phyloP scores from a whole-genome alignment of 2,797 vertebrate species.

The Zenarchopterus dispar region DNA sequence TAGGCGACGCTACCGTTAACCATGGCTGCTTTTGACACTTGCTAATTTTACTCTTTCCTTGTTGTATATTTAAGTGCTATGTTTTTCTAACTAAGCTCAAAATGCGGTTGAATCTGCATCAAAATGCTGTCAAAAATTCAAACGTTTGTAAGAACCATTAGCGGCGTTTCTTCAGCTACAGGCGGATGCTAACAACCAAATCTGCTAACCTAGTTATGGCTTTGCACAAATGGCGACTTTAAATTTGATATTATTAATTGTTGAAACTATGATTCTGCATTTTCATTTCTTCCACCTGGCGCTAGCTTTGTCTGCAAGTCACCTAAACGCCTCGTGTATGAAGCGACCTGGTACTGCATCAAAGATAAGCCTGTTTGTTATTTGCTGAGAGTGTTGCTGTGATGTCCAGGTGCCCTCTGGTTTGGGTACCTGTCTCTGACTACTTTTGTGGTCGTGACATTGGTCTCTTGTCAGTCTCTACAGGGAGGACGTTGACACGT shows the following conservation, averaged over 20 bases:
- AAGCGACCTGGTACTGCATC: conserved; percentile 58
- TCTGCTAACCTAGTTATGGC: conserved; percentile 28
- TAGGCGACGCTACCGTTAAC: conserved; percentile 58
- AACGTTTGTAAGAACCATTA: not conserved
- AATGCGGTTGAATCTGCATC: not conserved
- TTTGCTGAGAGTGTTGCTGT: conserved; percentile 1
- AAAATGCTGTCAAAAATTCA: not conserved
- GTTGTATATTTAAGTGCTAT: not conserved
- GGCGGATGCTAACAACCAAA: conserved; percentile 41
- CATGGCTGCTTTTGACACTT: conserved; percentile 65
- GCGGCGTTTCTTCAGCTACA: conserved; percentile 3
- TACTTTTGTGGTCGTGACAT: not conserved
- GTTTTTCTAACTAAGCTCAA: not conserved
- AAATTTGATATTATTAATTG: not conserved
- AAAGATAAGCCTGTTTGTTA: conserved; percentile 20
- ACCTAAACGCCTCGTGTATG: conserved; percentile 35
- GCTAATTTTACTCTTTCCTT: conserved; percentile 57
- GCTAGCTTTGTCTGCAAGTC: conserved; percentile 55
- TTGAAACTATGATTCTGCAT: not conserved
- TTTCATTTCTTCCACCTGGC: conserved; percentile 19
- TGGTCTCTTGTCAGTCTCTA: not conserved
- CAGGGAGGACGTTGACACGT: conserved; percentile 1
- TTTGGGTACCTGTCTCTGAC: not conserved
- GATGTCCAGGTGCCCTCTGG: not conserved
- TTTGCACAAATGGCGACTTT: not conserved